Evolutionary conservation across 2,888 invertebrate genomes (phyloP), one percentile per base, ranked within the genome.

Genomic region (Pammene fasciana): DNA sequence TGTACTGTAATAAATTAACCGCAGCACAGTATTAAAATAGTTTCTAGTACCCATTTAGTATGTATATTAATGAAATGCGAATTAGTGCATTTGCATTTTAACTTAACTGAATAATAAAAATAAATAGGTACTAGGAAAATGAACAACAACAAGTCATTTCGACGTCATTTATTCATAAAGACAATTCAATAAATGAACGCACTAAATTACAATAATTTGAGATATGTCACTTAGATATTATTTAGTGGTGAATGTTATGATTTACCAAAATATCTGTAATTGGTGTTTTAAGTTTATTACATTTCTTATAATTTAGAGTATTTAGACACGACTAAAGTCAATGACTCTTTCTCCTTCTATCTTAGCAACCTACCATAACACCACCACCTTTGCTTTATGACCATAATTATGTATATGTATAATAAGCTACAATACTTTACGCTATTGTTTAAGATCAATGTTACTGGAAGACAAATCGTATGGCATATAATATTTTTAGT

Each of bases 401-500:
- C 78, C 79, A 78, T 86, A 84, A 84, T 87, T 82, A 88, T 86
- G 86, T 89, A 88, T 82, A 87, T 70, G 65, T 70, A 70, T 70
- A 70, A 88, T 91, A 91, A 92, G 92, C 91, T 92, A 90, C 87
- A 89, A 89, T 90, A 90, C 84, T 86, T 89, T 88, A 89, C 83
- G 81, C 91, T 92, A 92, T 90, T 90, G 90, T 88, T 86, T 89
- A 89, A 89, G 90, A 90, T 89, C 89, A 90, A 89, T 89, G 84
- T 92, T 92, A 90, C 87, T 93, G 93, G 93, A 93, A 93, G 93
- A 93, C 93, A 93, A 93, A 90, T 93, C 88, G 92, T 93, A 93
- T 93, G 93, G 93, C 93, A 88, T 92, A 92, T 84, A 88, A 91
- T 92, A 90, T 82, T 85, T 80, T 87, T 87, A 86, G 85, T 89